These are phyloP conservation scores for Eumeta japonica DNA, from an alignment of 1,140 invertebrate genomes.

Conservation along the genomic window DNA sequence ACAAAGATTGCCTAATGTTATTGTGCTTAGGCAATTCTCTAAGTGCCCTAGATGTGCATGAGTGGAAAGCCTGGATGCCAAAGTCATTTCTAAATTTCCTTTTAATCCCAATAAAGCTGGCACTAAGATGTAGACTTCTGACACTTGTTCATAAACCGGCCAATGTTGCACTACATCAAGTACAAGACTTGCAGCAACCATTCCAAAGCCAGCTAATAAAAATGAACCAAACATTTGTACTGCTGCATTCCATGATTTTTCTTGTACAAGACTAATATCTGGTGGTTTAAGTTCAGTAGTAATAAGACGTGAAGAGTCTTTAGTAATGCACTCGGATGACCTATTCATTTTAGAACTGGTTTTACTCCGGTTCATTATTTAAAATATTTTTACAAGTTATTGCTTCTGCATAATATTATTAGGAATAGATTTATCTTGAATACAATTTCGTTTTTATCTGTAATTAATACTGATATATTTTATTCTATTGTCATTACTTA, in stretches of 20 bases:
- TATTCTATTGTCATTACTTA: too few relatives aligned
- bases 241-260: constrained; percentile 63
- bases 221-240: constrained; percentile 89
- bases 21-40: constrained; percentile 69
- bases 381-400: constrained; percentile 16
- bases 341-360: constrained; percentile 31
- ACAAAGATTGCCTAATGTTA: constrained; percentile 84
- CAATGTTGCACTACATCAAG: constrained; percentile 87
- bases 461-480: too few relatives aligned
- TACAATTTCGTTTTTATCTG: too few relatives aligned
- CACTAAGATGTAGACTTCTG: constrained; percentile 90
- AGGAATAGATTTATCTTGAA: too few relatives aligned
- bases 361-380: constrained; percentile 47
- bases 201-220: constrained; percentile 86
- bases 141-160: constrained; percentile 80
- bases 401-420: too few relatives aligned
- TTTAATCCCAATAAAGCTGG: constrained; percentile 94
- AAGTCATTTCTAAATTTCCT: constrained; percentile 96
- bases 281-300: constrained; percentile 38
- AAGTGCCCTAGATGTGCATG: constrained; percentile 83
- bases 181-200: constrained; percentile 85
- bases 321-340: constrained; percentile 17
- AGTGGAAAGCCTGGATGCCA: constrained; percentile 90
- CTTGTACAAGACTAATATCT: constrained; percentile 36
- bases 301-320: constrained; percentile 30